phyloP scores from a whole-genome alignment of 2,113 vertebrate species.

The Corvus moneduloides region DNA sequence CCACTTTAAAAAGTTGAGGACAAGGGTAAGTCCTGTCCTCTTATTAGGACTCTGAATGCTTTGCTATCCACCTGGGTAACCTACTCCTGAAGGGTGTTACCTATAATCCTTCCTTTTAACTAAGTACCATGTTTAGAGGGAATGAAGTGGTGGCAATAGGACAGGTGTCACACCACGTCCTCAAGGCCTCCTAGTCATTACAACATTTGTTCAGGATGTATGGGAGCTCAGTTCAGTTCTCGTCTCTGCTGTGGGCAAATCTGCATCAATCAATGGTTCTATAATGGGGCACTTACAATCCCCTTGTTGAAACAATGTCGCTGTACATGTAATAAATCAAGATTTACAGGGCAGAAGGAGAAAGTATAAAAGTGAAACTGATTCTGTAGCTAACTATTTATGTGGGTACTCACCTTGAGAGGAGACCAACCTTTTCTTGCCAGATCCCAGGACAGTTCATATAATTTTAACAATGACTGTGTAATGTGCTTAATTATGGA shows the following conservation, averaged over 20 bases:
- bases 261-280: constrained; percentile 36
- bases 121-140: not conserved
- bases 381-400: not conserved
- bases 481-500: not conserved
- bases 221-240: not conserved
- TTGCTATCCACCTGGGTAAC: not conserved
- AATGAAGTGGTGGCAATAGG: not conserved
- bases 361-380: constrained; percentile 18
- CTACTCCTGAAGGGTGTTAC: not conserved
- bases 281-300: constrained; percentile 26
- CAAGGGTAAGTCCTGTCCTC: not conserved
- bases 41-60: not conserved
- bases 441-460: not conserved
- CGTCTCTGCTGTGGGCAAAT: not conserved
- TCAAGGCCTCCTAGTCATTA: not conserved
- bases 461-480: constrained; percentile 3
- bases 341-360: constrained; percentile 9
- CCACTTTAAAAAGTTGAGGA: not conserved
- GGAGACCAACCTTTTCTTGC: not conserved
- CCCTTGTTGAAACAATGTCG: not conserved
- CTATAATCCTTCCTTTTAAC: not conserved
- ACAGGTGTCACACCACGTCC: not conserved
- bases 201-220: not conserved
- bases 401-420: constrained; percentile 36
- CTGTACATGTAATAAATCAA: constrained; percentile 18